Evolutionary conservation across 1,140 invertebrate genomes (phyloP).

Genomic region (Eumaeus atala): DNA sequence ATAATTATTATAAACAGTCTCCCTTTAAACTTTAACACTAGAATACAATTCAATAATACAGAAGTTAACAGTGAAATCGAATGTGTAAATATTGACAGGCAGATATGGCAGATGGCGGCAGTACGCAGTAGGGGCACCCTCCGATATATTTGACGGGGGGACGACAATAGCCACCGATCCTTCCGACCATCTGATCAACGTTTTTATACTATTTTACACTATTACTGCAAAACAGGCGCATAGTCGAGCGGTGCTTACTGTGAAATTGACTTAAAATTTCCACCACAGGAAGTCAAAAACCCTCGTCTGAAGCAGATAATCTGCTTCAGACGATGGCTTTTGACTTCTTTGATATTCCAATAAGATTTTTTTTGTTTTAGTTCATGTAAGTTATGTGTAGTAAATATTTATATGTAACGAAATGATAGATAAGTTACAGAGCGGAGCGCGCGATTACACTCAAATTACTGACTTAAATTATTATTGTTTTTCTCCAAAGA

Average conservation of each 20-base stretch:
- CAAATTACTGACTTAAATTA: too few species aligned
- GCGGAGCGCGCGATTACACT: too few species aligned
- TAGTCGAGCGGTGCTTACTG: slow-evolving; percentile 14
- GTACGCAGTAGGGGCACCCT: slow-evolving; percentile 36
- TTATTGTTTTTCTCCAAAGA: too few species aligned
- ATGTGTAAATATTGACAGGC: slow-evolving; percentile 62
- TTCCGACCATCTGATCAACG: slow-evolving; percentile 41
- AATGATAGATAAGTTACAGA: too few species aligned
- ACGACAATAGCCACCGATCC: slow-evolving; percentile 58
- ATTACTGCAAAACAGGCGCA: slow-evolving; percentile 36
- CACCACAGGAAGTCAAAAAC: too few species aligned
- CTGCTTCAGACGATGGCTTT: too few species aligned
- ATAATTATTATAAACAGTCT: too few species aligned
- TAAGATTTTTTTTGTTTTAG: background rate
- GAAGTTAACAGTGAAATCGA: slow-evolving; percentile 32
- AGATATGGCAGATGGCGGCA: slow-evolving; percentile 49
- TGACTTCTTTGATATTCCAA: background rate
- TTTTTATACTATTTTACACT: slow-evolving; percentile 39
- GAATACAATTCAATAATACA: slow-evolving; percentile 5
- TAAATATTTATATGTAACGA: slow-evolving; percentile 2
- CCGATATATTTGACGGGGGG: slow-evolving; percentile 52
- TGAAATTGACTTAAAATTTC: background rate
- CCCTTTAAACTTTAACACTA: background rate
- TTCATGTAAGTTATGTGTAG: too few species aligned
- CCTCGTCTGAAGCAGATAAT: too few species aligned